Base-by-base conservation (phyloP, 2,797 vertebrate species). In the Odontamblyopus rebecca region DNA sequence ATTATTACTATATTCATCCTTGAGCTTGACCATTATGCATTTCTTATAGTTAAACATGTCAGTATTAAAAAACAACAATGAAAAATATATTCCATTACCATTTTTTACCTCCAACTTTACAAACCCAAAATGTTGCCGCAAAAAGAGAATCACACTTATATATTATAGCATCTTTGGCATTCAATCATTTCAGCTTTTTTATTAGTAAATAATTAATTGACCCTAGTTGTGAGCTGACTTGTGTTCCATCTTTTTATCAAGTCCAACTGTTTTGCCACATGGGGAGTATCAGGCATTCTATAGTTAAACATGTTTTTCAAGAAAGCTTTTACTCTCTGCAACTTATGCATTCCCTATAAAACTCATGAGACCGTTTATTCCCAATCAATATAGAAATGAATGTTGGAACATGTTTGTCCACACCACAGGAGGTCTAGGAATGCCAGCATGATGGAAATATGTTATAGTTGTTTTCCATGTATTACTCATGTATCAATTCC, bases 231-330 rank as follows among this genome's bases (percentile, higher is more conserved):
- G 32, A 35, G 30, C 38, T 23, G 5, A 1, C 35, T 56, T 41
- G n/a, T 57, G 11, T 57, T 44, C 16, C 13, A 26, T 4, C 56
- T 44, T 68, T 38, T 57, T 38, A n/a, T 29, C 13, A 70, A 48
- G 12, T 62, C 48, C 15, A 67, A 29, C 67, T 57, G 61, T 69
- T 5, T 16, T 0, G 35, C 27, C 1, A 64, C 70, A 68, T 35
- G 44, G 11, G 60, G 27, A 30, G 68, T n/a, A 61, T 59, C 26
- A 51, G 35, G 29, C 41, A 53, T 69, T 61, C 12, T 48, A 69
- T 61, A 67, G 29, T 69, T 71, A 66, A 1, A 74, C 3, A 3
- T 16, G 23, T 59, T 51, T 56, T n/a, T 35, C 44, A 30, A 41
- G 19, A 65, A 65, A 48, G n/a, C 32, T 23, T 9, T 11, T 71